Percentiles rank a stretch among this genome's conserved stretches.
Conservation (phyloP, 2,797 vertebrate species). For the Fundulus diaphanus region DNA sequence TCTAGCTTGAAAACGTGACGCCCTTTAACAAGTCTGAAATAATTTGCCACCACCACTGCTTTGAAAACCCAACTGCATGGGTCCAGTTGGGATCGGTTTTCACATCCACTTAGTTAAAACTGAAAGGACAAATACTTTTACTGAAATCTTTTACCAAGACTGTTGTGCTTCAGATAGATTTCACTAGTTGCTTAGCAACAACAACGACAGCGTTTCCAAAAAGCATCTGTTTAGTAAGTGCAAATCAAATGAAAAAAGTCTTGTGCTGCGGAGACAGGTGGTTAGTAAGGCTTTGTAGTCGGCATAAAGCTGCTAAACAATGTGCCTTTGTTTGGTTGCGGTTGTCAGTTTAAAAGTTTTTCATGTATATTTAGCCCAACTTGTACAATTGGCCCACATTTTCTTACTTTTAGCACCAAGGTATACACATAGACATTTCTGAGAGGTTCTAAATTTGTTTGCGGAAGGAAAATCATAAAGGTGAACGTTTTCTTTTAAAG, state of each 20-base stretch:
- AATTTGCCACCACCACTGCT: not conserved
- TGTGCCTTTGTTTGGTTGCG: conserved; percentile 35
- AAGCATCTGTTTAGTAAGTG: conserved; percentile 71
- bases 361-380: conserved; percentile 2
- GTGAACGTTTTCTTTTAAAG: not conserved
- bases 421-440: not conserved
- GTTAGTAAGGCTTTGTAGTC: conserved; percentile 50
- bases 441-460: not conserved
- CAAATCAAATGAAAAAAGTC: conserved; percentile 49
- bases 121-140: conserved; percentile 68
- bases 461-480: conserved; percentile 1
- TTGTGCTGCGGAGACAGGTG: conserved; percentile 56
- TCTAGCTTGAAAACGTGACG: not conserved
- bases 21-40: not conserved
- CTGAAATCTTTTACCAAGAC: conserved; percentile 67
- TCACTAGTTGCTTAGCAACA: conserved; percentile 76
- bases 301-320: conserved; percentile 28
- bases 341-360: conserved; percentile 20
- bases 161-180: conserved; percentile 62
- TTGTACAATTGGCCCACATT: not conserved
- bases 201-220: conserved; percentile 73
- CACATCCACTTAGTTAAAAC: conserved; percentile 45
- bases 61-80: conserved; percentile 8
- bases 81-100: conserved; percentile 24
- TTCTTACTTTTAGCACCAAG: not conserved